Percentiles rank a stretch among this genome's conserved stretches.
phyloP scores from a whole-genome alignment of 2,113 vertebrate genomes.

The Stigmatopora argus region DNA sequence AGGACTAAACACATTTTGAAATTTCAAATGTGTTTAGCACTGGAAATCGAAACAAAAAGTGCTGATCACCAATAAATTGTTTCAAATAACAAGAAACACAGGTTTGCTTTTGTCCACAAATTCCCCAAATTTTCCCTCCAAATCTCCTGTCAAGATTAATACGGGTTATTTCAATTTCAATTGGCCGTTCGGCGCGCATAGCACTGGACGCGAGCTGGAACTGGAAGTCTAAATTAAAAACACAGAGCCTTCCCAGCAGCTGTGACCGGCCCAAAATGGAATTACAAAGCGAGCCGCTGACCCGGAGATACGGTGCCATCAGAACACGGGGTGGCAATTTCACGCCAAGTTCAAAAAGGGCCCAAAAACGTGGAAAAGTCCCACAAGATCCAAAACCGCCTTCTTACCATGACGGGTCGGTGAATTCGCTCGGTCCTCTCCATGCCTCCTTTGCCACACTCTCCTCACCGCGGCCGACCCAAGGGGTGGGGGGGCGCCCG shows the following conservation, averaged over 20 bases:
- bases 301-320: constrained; percentile 15
- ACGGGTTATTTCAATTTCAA: constrained; percentile 7
- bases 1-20: no score
- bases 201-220: constrained; percentile 44
- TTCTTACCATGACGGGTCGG: constrained; percentile 81
- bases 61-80: no score
- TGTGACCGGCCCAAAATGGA: constrained; percentile 74
- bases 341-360: neutral
- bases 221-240: constrained; percentile 77
- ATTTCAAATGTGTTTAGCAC: no score
- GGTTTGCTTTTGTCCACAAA: neutral
- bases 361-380: constrained; percentile 13
- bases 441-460: constrained; percentile 72
- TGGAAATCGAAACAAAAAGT: no score
- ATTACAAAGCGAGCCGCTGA: constrained; percentile 31
- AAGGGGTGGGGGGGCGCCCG: constrained; percentile 27
- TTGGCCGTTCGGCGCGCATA: constrained; percentile 27
- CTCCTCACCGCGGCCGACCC: constrained; percentile 67
- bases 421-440: constrained; percentile 77
- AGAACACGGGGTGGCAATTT: constrained; percentile 5
- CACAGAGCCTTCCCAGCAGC: constrained; percentile 66
- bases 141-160: neutral
- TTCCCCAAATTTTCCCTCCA: neutral
- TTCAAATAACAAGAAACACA: no score
- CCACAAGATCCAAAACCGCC: constrained; percentile 21